Percentiles rank a stretch among this genome's conserved stretches.
phyloP scores from a whole-genome alignment of 2,888 invertebrate genomes.

The Chydorus sphaericus region DNA sequence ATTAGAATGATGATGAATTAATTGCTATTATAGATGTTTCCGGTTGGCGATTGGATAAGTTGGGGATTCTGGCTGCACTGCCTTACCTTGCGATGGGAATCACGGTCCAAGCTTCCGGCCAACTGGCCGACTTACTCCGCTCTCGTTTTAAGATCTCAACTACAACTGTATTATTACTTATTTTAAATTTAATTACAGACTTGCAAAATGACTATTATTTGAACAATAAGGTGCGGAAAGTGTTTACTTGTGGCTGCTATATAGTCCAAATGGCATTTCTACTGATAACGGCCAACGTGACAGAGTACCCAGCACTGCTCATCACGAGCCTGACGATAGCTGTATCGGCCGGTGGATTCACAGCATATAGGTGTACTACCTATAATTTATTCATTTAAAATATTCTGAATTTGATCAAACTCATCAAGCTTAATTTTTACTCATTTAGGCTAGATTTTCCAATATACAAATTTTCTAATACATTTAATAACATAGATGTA shows the following conservation, averaged over 20 bases:
- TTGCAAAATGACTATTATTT: too few relatives aligned
- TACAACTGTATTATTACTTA: too few relatives aligned
- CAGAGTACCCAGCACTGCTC: constrained; percentile 47
- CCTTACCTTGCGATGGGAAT: constrained; percentile 81
- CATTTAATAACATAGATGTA: too few relatives aligned
- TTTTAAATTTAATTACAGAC: too few relatives aligned
- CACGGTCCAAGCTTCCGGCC: constrained; percentile 62
- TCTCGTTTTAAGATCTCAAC: constrained; percentile 47
- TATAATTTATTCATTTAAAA: too few relatives aligned
- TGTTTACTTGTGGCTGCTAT: constrained; percentile 61
- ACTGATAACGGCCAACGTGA: constrained; percentile 63
- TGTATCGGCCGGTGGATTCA: constrained; percentile 79
- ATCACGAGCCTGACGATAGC: constrained; percentile 71
- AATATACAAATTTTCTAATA: too few relatives aligned
- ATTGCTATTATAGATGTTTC: constrained; percentile 18
- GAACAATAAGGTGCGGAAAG: constrained; percentile 45
- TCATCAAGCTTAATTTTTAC: too few relatives aligned
- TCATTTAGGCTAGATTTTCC: too few relatives aligned
- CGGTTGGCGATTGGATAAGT: constrained; percentile 54
- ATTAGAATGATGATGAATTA: too few relatives aligned
- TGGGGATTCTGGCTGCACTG: constrained; percentile 68
- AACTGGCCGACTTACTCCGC: constrained; percentile 64
- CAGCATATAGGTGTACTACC: too few relatives aligned
- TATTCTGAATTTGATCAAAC: too few relatives aligned
- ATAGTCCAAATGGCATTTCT: constrained; percentile 71